Evolutionary conservation across 2,113 vertebrate species (phyloP), one percentile per base, ranked within the genome.

Genomic region (Ramphastos sulfuratus): DNA sequence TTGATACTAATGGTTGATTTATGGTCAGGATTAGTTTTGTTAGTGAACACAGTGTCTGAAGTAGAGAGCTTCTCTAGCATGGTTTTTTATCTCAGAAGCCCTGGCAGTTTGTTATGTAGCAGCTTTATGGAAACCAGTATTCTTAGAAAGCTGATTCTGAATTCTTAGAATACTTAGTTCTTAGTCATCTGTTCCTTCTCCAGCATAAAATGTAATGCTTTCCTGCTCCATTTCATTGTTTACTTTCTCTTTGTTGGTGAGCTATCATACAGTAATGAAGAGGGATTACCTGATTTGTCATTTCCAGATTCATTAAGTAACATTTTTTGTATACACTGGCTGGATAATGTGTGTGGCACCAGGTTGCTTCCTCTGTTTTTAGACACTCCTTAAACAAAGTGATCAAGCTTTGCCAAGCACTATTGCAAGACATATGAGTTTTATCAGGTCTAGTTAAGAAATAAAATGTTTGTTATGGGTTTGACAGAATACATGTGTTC

Each of bases 31-130:
- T 89, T 87, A 88, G 4, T 84, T 60, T 80, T 84, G 5, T 94
- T 96, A 92, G 78, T 81, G 82, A 95, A 86, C 63, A 89, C 81
- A 83, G 3, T 81, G 56, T 58, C 70, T 93, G 82, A 90, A 94
- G 35, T 39, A 50, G 63, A 73, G 89, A 92, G 58, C 79, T 85
- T 60, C 15, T 85, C 3, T 64, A 75, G 28, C 3, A 2, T 60
- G 80, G 90, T 89, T 69, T 66, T 46, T 76, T 75, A 24, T 85
- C 70, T 84, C 30, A 25, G 84, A 85, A 81, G 18, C 44, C 21
- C 2, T 2, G 9, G 56, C 61, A 48, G 30, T 55, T 89, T 95
- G 33, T 80, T 72, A 93, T 72, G 44, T 83, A 85, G 18, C 56
- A 82, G n/a, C 74, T 80, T 82, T 79, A 46, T 94, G 60, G 58